Percentiles rank a stretch among this genome's conserved stretches.
Conservation (phyloP, 2,888 invertebrate genomes). For the Mythimna ferrago region DNA sequence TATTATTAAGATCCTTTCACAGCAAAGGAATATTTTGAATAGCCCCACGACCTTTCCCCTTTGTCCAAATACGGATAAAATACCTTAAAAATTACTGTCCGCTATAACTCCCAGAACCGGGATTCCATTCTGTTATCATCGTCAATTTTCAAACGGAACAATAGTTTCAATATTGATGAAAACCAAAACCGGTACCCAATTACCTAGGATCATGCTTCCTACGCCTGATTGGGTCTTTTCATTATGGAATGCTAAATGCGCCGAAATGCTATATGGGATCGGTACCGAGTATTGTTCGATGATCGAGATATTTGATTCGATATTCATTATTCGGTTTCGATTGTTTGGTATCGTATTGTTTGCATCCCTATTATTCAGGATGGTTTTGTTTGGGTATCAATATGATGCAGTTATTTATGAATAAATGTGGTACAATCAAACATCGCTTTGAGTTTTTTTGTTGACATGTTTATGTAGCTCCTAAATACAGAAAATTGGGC, state of each 20-base stretch:
- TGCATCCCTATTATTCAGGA: constrained; percentile 53
- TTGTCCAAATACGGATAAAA: constrained; percentile 34
- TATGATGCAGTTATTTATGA: constrained; percentile 45
- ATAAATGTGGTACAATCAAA: constrained; percentile 24
- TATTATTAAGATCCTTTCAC: constrained; percentile 7
- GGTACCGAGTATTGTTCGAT: constrained; percentile 53
- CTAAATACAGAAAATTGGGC: background rate
- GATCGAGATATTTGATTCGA: constrained; percentile 53
- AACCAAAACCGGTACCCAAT: constrained; percentile 62
- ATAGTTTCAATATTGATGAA: constrained; percentile 48
- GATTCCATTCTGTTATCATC: constrained; percentile 37
- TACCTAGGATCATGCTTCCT: constrained; percentile 51
- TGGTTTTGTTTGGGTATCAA: constrained; percentile 38
- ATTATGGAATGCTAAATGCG: constrained; percentile 55
- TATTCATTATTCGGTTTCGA: constrained; percentile 59
- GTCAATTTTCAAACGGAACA: constrained; percentile 46
- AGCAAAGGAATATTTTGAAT: constrained; percentile 48
- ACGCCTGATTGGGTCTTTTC: constrained; percentile 64
- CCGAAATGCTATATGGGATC: constrained; percentile 42
- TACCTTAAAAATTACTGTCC: constrained; percentile 38
- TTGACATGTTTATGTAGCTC: constrained; percentile 1
- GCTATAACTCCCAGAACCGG: constrained; percentile 27
- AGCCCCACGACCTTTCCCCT: constrained; percentile 27
- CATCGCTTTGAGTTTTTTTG: constrained; percentile 15
- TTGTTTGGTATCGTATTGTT: constrained; percentile 57